phyloP scores from a whole-genome alignment of 1,140 invertebrate genomes.

The Rhynchophorus ferrugineus region DNA sequence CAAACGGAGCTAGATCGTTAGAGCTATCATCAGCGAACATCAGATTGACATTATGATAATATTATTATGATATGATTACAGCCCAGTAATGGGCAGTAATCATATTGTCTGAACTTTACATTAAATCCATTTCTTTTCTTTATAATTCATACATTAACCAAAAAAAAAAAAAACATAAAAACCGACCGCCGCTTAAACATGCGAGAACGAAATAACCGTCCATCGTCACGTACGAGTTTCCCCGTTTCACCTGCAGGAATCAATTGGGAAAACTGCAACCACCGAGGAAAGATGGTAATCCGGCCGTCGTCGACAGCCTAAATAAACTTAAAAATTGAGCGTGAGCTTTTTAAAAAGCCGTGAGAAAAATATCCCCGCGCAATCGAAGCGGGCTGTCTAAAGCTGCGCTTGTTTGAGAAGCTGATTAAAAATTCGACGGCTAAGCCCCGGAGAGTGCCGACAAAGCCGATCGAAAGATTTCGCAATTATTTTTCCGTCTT shows the following conservation, averaged over 20 bases:
- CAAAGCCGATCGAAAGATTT: conserved; percentile 33
- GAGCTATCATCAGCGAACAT: no score
- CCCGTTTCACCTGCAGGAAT: not conserved
- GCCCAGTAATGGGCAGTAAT: no score
- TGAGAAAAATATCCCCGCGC: conserved; percentile 27
- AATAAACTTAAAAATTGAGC: conserved; percentile 34
- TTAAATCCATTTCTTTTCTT: no score
- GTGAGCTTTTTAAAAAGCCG: conserved; percentile 31
- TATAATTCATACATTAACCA: no score
- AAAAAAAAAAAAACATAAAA: no score
- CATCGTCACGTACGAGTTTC: not conserved
- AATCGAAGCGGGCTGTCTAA: conserved; percentile 26
- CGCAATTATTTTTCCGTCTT: conserved; percentile 34
- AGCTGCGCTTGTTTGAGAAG: conserved; percentile 34
- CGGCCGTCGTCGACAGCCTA: conserved; percentile 24
- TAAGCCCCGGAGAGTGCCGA: conserved; percentile 33
- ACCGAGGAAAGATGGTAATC: conserved; percentile 25
- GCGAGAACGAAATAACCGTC: no score
- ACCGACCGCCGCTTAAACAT: no score
- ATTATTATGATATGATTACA: no score
- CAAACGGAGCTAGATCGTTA: no score
- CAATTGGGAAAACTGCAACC: conserved; percentile 12
- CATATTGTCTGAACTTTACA: no score
- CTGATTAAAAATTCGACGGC: conserved; percentile 36
- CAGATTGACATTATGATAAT: no score